phyloP scores from a whole-genome alignment of 2,797 vertebrate genomes.

The Periophthalmus magnuspinnatus region DNA sequence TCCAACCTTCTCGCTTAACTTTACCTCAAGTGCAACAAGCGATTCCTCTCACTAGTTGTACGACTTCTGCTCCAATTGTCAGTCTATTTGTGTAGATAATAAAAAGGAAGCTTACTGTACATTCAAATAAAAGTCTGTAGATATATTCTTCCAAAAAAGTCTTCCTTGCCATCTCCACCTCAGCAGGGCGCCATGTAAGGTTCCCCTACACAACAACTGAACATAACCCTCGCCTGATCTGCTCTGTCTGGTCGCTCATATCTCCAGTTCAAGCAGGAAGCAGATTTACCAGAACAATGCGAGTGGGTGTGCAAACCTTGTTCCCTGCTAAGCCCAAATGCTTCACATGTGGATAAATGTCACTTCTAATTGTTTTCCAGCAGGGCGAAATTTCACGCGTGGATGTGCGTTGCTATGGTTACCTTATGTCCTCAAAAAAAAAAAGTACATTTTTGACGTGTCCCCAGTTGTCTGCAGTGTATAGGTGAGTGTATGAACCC shows the following conservation, averaged over 20 bases:
- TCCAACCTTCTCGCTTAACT: too few relatives aligned
- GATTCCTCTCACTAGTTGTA: neutral
- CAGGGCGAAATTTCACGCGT: slow-evolving; percentile 35
- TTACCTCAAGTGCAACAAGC: too few relatives aligned
- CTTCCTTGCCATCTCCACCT: neutral
- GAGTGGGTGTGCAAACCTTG: slow-evolving; percentile 44
- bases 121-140: neutral
- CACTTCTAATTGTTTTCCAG: slow-evolving; percentile 59
- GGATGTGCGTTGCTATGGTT: slow-evolving; percentile 56
- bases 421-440: slow-evolving; percentile 42
- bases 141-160: neutral
- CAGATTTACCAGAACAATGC: slow-evolving; percentile 36
- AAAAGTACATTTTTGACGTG: slow-evolving; percentile 29
- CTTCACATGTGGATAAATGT: slow-evolving; percentile 64
- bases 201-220: slow-evolving; percentile 40
- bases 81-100: neutral
- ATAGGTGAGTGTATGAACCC: slow-evolving; percentile 51
- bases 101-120: neutral
- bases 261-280: slow-evolving; percentile 30
- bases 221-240: slow-evolving; percentile 41
- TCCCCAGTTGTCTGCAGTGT: slow-evolving; percentile 32
- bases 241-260: slow-evolving; percentile 25
- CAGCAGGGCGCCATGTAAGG: neutral
- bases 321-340: slow-evolving; percentile 33
- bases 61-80: neutral